Percentiles rank a stretch among this genome's conserved stretches.
Evolutionary conservation across 1,140 invertebrate genomes (phyloP).

Genomic region (Drosophila bocki): DNA sequence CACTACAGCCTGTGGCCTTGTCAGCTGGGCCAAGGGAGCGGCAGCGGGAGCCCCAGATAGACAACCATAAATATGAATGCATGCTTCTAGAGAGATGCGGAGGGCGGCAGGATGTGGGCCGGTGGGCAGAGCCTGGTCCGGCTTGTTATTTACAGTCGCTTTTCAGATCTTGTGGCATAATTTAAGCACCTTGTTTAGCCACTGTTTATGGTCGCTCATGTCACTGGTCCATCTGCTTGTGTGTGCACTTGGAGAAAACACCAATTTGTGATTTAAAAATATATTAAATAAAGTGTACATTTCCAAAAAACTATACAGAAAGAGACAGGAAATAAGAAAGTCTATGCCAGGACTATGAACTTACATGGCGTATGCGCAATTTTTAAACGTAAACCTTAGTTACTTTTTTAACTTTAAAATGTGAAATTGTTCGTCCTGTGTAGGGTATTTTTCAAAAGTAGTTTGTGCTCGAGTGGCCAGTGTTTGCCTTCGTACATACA

Average conservation of each 20-base stretch:
- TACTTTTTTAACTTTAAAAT: neutral
- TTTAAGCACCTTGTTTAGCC: constrained; percentile 83
- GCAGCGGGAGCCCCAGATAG: constrained; percentile 47
- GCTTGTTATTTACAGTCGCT: constrained; percentile 79
- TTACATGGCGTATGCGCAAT: neutral
- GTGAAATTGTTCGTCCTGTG: neutral
- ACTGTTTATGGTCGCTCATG: constrained; percentile 81
- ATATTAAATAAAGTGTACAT: neutral
- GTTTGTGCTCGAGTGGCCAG: constrained; percentile 10
- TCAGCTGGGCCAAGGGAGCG: constrained; percentile 25
- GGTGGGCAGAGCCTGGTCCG: constrained; percentile 12
- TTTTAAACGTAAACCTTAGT: neutral
- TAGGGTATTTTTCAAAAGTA: constrained; percentile 1
- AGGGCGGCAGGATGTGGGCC: constrained; percentile 7
- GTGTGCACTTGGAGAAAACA: constrained; percentile 4
- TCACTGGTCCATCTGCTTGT: constrained; percentile 67
- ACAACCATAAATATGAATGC: constrained; percentile 77
- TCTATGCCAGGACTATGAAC: neutral
- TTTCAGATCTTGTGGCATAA: constrained; percentile 82
- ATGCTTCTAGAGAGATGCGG: constrained; percentile 6
- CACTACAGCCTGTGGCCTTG: constrained; percentile 71
- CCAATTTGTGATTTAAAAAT: neutral
- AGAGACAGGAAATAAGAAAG: neutral
- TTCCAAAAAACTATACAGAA: no score
- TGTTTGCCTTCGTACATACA: constrained; percentile 12